Evolutionary conservation across 2,113 vertebrate genomes (phyloP).

Genomic region (Cryptomyrus ogoouensis): DNA sequence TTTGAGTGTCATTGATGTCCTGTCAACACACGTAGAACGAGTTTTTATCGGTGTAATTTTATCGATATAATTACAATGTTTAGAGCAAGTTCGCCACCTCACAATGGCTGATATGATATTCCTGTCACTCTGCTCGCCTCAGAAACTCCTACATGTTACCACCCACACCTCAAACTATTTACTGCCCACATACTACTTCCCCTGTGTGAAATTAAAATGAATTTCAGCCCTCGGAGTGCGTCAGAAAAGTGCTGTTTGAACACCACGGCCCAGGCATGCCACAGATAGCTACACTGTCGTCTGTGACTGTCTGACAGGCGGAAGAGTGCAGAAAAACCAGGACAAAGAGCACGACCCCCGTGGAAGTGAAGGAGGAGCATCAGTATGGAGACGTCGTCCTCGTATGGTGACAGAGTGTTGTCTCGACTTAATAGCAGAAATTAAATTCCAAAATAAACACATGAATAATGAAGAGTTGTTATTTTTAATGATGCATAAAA

Average conservation of each 20-base stretch:
- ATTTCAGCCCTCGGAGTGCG: neutral
- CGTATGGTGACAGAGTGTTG: neutral
- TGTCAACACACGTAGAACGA: neutral
- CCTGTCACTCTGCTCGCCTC: neutral
- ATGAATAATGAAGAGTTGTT: slow-evolving; percentile 3
- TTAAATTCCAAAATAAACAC: neutral
- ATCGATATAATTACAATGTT: slow-evolving; percentile 5
- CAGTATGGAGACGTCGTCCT: neutral
- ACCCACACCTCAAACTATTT: neutral
- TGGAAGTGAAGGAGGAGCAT: neutral
- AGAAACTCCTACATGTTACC: neutral
- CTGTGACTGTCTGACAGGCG: neutral
- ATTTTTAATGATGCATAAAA: slow-evolving; percentile 27
- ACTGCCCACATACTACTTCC: neutral
- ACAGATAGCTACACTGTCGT: neutral
- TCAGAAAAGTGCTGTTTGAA: neutral
- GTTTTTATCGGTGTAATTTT: neutral
- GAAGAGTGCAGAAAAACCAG: neutral
- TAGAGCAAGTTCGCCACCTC: neutral
- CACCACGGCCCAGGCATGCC: neutral
- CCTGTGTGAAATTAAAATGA: neutral
- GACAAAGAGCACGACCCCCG: neutral
- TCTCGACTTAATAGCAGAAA: slow-evolving; percentile 1
- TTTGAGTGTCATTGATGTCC: neutral
- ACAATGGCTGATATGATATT: neutral